phyloP scores from a whole-genome alignment of 2,113 vertebrate genomes.

The Halichoeres trimaculatus region DNA sequence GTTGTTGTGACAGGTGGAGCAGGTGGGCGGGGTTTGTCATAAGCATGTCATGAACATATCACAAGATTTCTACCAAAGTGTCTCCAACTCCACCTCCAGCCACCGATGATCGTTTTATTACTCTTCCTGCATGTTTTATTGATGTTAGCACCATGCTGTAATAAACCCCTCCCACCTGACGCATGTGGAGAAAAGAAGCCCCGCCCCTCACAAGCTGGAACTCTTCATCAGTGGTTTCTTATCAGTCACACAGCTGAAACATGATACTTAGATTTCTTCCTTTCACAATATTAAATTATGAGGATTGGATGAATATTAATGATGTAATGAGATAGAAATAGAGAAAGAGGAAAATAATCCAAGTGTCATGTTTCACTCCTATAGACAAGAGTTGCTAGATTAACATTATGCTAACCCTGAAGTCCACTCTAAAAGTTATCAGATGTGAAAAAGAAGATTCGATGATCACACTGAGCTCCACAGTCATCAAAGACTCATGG shows the following conservation, averaged over 20 bases:
- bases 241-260: not conserved
- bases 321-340: too few species aligned
- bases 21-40: conserved; percentile 32
- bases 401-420: too few species aligned
- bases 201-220: conserved; percentile 4
- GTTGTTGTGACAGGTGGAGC: conserved; percentile 7
- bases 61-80: not conserved
- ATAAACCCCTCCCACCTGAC: conserved; percentile 24
- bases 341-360: too few species aligned
- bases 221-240: conserved; percentile 11
- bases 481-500: not conserved
- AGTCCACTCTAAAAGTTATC: too few species aligned
- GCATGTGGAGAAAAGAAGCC: not conserved
- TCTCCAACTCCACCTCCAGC: not conserved
- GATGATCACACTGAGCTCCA: too few species aligned
- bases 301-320: too few species aligned
- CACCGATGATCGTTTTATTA: not conserved
- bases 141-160: not conserved
- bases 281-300: too few species aligned
- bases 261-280: not conserved
- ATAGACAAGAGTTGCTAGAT: too few species aligned
- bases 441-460: too few species aligned
- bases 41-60: not conserved
- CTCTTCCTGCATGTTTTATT: not conserved
- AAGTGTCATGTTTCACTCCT: too few species aligned